These are phyloP conservation scores for Crambe crambe DNA, from an alignment of 37 sponge, comb jelly and placozoan species.

Conservation along the genomic window DNA sequence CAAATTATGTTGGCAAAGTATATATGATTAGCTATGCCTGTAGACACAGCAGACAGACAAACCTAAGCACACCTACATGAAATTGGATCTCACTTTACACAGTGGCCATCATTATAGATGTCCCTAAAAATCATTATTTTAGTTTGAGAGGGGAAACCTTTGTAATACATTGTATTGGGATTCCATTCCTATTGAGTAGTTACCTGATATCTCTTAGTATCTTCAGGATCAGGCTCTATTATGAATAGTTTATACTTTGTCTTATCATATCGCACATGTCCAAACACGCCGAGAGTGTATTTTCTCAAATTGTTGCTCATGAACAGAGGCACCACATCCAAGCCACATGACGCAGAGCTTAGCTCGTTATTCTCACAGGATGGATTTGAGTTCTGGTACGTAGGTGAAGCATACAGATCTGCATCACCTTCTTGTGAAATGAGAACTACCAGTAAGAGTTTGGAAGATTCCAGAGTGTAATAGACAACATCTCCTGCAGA, in stretches of 20 bases:
- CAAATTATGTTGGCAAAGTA: no score
- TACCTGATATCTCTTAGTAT: constrained; percentile 38
- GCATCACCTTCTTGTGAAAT: constrained; percentile 44
- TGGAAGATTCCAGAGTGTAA: constrained; percentile 23
- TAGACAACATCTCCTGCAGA: constrained; percentile 23
- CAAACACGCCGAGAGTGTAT: constrained; percentile 28
- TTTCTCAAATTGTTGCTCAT: not conserved
- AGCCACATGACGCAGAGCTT: constrained; percentile 38
- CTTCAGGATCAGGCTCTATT: constrained; percentile 15
- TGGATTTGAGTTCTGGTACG: constrained; percentile 12
- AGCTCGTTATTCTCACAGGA: constrained; percentile 20
- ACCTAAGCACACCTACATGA: no score
- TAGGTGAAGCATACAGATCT: constrained; percentile 31
- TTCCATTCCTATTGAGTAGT: not conserved
- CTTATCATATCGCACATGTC: constrained; percentile 34
- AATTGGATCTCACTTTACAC: no score
- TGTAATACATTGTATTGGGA: no score
- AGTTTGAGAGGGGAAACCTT: no score
- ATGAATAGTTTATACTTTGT: constrained; percentile 23
- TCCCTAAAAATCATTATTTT: no score
- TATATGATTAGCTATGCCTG: no score
- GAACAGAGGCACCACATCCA: constrained; percentile 27
- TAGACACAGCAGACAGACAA: no score
- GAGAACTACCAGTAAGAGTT: constrained; percentile 11
- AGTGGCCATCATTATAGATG: no score